Evolutionary conservation across 2,797 vertebrate species (phyloP), one percentile per base, ranked within the genome.

Genomic region (Geotria australis): DNA sequence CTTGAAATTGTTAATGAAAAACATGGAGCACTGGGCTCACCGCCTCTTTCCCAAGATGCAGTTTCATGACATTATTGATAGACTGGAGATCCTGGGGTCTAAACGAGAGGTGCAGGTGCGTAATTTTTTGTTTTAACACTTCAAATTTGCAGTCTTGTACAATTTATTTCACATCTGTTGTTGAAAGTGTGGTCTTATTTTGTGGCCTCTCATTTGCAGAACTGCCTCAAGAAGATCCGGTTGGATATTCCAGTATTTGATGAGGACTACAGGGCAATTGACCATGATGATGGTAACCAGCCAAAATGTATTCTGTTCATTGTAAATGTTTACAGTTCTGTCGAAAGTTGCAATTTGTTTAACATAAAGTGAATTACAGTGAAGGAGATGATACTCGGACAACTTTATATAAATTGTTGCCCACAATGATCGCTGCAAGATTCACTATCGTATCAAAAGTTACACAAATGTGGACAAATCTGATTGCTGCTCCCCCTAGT

Each of bases 11-110:
- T 70, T 94, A 3, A 76, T 95, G 63, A 75, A 67, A 57, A 79
- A 75, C 48, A 88, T 93, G 85, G 85, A 98, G 67, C 91, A 98
- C 70, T 98, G 89, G 89, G 89, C 86, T 15, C 88, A 98, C 64
- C 72, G 89, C 12, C 65, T 98, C 2, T 94, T 74, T 67, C 86
- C 88, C 14, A 86, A 85, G 63, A 67, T 95, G 60, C 79, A 80
- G 57, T 98, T 98, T 73, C 84, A 89, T 57, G 82, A 88, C 58
- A 89, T 98, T 58, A 73, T 98, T 1, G 75, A 81, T 60, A 79
- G 65, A 66, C 72, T 95, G 6, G 89, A 94, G 64, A 65, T 67
- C 58, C 68, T 95, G 9, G 86, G 89, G 61, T 68, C 59, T 68
- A 95, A 98, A 68, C 88, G 81, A 63, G 81, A 94, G 58, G 83